phyloP scores from a whole-genome alignment of 2,888 invertebrate species.

The Seladonia tumulorum region DNA sequence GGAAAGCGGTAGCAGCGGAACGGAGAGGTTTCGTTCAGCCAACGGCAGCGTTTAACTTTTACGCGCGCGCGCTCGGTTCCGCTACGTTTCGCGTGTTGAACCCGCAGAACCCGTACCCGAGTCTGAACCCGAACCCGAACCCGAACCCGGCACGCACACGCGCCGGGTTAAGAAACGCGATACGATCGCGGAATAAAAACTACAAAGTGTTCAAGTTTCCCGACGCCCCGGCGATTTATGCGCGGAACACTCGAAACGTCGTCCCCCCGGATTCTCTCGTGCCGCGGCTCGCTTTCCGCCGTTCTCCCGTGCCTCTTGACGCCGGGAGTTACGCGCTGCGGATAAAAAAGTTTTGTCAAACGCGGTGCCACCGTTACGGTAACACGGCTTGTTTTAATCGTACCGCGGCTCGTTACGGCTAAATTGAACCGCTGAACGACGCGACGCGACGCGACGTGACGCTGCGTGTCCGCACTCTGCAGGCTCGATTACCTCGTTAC shows the following conservation, averaged over 20 bases:
- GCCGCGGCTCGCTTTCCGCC: slow-evolving; percentile 23
- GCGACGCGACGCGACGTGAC: background rate
- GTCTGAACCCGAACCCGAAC: background rate
- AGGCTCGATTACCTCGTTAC: slow-evolving; percentile 5
- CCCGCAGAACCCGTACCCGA: background rate
- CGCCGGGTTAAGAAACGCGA: slow-evolving; percentile 51
- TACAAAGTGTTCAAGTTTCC: slow-evolving; percentile 57
- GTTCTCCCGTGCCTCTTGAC: slow-evolving; percentile 4
- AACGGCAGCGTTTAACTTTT: slow-evolving; percentile 64
- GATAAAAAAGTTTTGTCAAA: slow-evolving; percentile 43
- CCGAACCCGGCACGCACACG: background rate
- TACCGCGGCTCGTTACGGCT: background rate
- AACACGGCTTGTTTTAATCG: slow-evolving; percentile 40
- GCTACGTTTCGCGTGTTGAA: slow-evolving; percentile 15
- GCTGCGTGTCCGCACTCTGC: background rate
- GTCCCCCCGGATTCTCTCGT: slow-evolving; percentile 27
- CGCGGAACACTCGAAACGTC: slow-evolving; percentile 50
- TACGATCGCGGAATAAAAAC: slow-evolving; percentile 59
- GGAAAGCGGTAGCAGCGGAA: slow-evolving; percentile 35
- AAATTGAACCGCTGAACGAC: slow-evolving; percentile 6
- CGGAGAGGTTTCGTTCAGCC: slow-evolving; percentile 30
- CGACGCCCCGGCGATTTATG: slow-evolving; percentile 57
- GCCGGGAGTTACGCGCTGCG: slow-evolving; percentile 28
- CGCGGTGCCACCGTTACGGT: slow-evolving; percentile 10
- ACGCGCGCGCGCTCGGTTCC: slow-evolving; percentile 38